Evolutionary conservation across 1,140 invertebrate genomes (phyloP).

Genomic region (Aphelinus certus): DNA sequence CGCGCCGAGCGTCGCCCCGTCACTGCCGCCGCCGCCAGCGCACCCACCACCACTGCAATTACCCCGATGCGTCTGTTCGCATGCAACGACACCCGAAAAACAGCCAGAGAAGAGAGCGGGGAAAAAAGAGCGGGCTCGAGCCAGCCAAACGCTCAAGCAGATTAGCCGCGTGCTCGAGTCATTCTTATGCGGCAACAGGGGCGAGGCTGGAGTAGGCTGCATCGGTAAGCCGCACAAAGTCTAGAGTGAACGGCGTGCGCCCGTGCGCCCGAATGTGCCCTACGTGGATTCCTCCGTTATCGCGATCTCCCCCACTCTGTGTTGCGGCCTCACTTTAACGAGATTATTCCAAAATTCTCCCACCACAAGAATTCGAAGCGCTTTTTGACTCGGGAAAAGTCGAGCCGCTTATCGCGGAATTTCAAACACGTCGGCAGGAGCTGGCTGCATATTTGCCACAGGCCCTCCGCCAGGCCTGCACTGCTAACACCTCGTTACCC

Average conservation of each 20-base stretch:
- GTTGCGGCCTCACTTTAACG: not conserved
- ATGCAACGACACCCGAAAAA: not conserved
- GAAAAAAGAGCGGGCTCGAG: not conserved
- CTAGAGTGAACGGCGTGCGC: not conserved
- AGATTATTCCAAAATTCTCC: conserved; percentile 20
- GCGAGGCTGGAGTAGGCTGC: not conserved
- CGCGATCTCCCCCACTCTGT: not conserved
- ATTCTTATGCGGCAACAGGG: not conserved
- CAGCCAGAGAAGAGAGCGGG: not conserved
- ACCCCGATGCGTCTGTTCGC: not conserved
- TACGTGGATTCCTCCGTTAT: not conserved
- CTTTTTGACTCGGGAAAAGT: conserved; percentile 2
- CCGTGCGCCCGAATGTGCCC: too few species aligned
- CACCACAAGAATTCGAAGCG: conserved; percentile 7
- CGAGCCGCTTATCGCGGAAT: conserved; percentile 11
- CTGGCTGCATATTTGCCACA: conserved; percentile 7
- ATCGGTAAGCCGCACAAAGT: conserved; percentile 6
- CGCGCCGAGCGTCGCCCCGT: too few species aligned
- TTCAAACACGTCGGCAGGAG: not conserved
- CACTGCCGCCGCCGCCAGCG: not conserved
- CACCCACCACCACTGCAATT: not conserved
- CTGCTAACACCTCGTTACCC: too few species aligned
- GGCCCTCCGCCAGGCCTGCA: not conserved
- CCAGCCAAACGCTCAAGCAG: conserved; percentile 8
- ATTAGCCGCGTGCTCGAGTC: conserved; percentile 13